phyloP scores from a whole-genome alignment of 2,113 vertebrate species.

The Tichodroma muraria region DNA sequence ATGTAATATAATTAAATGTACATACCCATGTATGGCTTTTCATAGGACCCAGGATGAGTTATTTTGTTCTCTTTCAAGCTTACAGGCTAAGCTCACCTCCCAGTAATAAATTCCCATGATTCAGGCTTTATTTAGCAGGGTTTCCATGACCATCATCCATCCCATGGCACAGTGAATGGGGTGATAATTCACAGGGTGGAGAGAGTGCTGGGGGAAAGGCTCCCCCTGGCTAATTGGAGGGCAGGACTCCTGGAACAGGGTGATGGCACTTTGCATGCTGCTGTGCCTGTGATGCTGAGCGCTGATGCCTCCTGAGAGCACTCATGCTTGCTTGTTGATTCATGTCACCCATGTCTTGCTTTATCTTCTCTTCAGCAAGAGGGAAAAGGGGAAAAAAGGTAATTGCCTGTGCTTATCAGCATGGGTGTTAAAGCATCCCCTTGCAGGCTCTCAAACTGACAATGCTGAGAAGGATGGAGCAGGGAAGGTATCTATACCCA shows the following conservation, averaged over 20 bases:
- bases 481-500: background rate
- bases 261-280: background rate
- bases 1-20: too few relatives aligned
- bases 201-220: background rate
- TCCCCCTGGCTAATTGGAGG: background rate
- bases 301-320: background rate
- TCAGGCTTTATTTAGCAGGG: background rate
- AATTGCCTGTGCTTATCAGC: background rate
- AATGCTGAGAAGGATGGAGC: background rate
- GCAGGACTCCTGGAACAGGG: background rate
- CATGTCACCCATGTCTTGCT: fast-evolving
- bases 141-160: background rate
- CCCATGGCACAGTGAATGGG: background rate
- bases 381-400: background rate
- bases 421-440: background rate
- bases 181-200: background rate
- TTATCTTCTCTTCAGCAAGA: background rate
- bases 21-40: background rate
- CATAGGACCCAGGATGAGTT: background rate
- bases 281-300: background rate
- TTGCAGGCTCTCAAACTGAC: background rate
- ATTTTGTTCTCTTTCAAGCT: background rate
- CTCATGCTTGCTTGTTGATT: background rate
- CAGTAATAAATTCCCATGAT: background rate
- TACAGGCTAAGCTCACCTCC: background rate